Evolutionary conservation across 1,140 invertebrate genomes (phyloP).

Genomic region (Trigoniulus corallinus): DNA sequence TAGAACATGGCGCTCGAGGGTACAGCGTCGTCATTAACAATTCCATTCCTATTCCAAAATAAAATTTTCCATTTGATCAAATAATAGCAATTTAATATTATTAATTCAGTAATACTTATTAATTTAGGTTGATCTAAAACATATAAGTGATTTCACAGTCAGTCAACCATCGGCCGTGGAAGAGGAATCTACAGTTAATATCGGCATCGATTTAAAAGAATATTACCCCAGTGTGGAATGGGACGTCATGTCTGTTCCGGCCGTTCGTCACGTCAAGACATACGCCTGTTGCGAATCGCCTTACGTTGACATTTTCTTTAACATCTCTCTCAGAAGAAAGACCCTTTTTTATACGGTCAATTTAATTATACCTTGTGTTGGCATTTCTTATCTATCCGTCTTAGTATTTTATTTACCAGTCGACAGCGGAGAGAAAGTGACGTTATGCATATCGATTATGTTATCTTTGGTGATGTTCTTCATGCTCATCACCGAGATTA

Average conservation of each 20-base stretch:
- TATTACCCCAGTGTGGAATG: constrained; percentile 95
- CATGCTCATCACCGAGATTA: constrained; percentile 90
- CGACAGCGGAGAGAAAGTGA: constrained; percentile 92
- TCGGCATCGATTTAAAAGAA: constrained; percentile 81
- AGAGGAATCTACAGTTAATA: constrained; percentile 61
- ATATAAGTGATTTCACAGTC: constrained; percentile 40
- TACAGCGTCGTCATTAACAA: too few relatives aligned
- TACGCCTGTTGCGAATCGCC: constrained; percentile 64
- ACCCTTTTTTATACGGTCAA: constrained; percentile 96
- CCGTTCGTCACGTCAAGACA: constrained; percentile 68
- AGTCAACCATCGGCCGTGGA: constrained; percentile 26
- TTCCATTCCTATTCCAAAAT: too few relatives aligned
- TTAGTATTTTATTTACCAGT: constrained; percentile 97
- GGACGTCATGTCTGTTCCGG: constrained; percentile 71
- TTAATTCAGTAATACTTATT: too few relatives aligned
- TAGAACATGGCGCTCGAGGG: too few relatives aligned
- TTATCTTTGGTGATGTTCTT: constrained; percentile 98
- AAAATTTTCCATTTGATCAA: too few relatives aligned
- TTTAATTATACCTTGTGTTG: constrained; percentile 88
- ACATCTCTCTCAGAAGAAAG: constrained; percentile 87
- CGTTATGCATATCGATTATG: constrained; percentile 93
- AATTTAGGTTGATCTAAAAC: constrained; percentile 65
- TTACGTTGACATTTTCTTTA: constrained; percentile 79
- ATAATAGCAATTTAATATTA: too few relatives aligned
- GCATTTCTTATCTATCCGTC: constrained; percentile 91